Evolutionary conservation across 1,140 invertebrate genomes (phyloP), one percentile per base, ranked within the genome.

Genomic region (Drosophila guanche): DNA sequence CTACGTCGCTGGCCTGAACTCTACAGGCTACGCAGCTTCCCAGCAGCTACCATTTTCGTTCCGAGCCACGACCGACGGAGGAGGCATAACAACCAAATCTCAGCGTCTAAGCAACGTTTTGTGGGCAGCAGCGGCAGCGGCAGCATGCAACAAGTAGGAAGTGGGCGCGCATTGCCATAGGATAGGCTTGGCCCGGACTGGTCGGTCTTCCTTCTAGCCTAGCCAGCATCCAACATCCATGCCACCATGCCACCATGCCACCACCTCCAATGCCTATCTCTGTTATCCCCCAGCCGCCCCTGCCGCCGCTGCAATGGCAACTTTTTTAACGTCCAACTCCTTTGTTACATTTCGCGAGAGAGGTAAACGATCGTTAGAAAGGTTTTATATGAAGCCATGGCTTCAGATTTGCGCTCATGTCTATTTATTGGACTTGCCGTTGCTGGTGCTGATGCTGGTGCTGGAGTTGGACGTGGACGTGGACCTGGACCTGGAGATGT

Each of bases 361-460:
- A 88, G 84, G 83, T 88, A 88, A 88, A 88, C 84, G 83, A 84
- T 88, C 83, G 83, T 88, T 88, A 88, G 83, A 88, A 88, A 88
- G 84, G 83, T 88, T 85, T 86, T 83, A 81, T 88, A 68, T 83
- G 74, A 63, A 63, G 76, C 75, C 67, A 56, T 80, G 61, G 71
- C 67, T 60, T 63, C 84, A 88, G 83, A 88, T 88, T 88, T 88
- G 70, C 63, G 78, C 84, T 86, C 83, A 83, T 86, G 70, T 88
- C 77, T 75, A 83, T 86, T 88, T 86, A 86, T 86, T 86, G 78
- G 79, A 88, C 68, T 84, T 74, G 59, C 59, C 50, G 58, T 54
- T 54, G 50, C 58, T 54, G 46, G 46, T 54, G 66, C 55, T 74
- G 59, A 20, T 37, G 56, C 55, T 33, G 43, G 12, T 7, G 43